Conservation (phyloP, 1,140 invertebrate species). For the Drosophila dunni region DNA sequence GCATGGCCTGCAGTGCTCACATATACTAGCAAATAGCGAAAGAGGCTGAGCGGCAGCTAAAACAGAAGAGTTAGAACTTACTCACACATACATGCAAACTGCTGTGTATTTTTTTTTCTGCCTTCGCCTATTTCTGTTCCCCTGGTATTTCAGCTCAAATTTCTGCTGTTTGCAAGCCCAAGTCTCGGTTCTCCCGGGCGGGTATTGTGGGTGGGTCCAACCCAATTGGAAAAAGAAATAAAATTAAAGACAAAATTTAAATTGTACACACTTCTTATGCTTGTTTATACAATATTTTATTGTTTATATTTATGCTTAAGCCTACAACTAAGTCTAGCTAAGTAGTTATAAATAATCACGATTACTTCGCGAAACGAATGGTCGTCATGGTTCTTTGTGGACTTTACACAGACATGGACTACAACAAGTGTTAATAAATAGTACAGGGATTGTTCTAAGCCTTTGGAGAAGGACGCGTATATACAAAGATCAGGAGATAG, state of each 20-base stretch:
- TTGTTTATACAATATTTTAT: slow-evolving; percentile 44
- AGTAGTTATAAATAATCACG: slow-evolving; percentile 64
- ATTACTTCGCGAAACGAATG: slow-evolving; percentile 36
- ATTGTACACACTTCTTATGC: slow-evolving; percentile 5
- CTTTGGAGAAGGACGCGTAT: slow-evolving; percentile 18
- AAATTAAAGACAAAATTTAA: not conserved
- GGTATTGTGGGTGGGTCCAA: too few relatives aligned
- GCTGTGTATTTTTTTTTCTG: too few relatives aligned
- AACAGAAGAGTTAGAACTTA: too few relatives aligned
- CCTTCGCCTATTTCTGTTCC: too few relatives aligned
- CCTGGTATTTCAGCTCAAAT: not conserved
- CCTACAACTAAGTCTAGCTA: slow-evolving; percentile 39
- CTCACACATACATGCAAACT: too few relatives aligned
- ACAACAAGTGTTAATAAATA: slow-evolving; percentile 65
- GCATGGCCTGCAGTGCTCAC: too few relatives aligned
- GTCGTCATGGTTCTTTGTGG: slow-evolving; percentile 55
- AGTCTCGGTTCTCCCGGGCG: too few relatives aligned
- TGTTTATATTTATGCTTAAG: slow-evolving; percentile 21
- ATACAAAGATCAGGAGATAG: slow-evolving; percentile 27
- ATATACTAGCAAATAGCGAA: too few relatives aligned
- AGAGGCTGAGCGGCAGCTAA: too few relatives aligned
- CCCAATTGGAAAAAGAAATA: too few relatives aligned
- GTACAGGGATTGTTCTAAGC: slow-evolving; percentile 13
- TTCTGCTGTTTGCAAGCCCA: not conserved
- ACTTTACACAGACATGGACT: slow-evolving; percentile 24